Evolutionary conservation across 2,797 vertebrate species (phyloP), one percentile per base, ranked within the genome.

Genomic region (Sternarchorhynchus goeldii): DNA sequence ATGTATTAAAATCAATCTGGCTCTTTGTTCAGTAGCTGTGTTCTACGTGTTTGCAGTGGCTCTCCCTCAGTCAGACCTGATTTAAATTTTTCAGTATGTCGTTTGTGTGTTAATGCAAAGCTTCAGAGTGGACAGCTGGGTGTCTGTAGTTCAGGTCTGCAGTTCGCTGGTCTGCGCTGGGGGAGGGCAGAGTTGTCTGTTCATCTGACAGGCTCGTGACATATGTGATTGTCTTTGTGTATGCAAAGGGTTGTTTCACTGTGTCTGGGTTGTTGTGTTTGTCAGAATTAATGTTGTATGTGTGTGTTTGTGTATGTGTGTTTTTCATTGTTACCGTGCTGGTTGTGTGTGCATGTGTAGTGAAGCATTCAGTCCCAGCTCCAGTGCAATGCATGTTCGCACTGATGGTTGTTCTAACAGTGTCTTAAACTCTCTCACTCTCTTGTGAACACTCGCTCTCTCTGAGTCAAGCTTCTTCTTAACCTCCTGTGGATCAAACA

Each of bases 371-470:
- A 45, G 25, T 29, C 21, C 36, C 6, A 88, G 80, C 74, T 88
- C 85, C 70, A 56, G 77, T 75, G 88, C 84, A 70, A 95, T 94
- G 86, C 87, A 93, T 68, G 21, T 90, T 87, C 87, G 91, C 83
- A 88, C 91, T 79, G 91, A 88, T 76, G 92, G 89, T 80, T 90
- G 90, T 55, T 76, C 88, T 86, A 95, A 91, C 84, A 95, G 88
- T 80, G 88, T 86, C 82, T 92, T 95, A 90, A 95, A 88, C 75
- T 92, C 85, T 81, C 88, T 89, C 86, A 94, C 87, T 82, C 88
- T 93, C 85, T 86, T 84, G 82, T 90, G 88, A 83, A 72, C 21
- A 6, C 74, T 62, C 56, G 29, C 62, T 59, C 66, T 73, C 55
- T 85, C 77, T 18, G 25, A 32, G 58, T 69, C 66, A 57, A 80